Evolutionary conservation across 2,113 vertebrate genomes (phyloP), one percentile per base, ranked within the genome.

Genomic region (Gopherus flavomarginatus): DNA sequence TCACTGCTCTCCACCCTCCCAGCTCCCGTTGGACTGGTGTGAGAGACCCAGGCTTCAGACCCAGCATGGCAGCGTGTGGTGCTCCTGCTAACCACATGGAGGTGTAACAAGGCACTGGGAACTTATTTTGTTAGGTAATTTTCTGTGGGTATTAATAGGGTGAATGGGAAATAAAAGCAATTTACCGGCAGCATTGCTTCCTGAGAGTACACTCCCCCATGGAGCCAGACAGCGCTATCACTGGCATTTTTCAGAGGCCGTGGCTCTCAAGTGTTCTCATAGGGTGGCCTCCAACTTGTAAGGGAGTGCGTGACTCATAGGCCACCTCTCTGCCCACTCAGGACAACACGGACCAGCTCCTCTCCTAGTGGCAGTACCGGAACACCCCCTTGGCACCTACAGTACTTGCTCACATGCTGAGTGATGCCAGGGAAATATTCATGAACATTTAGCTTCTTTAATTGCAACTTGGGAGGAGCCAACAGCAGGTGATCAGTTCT

Each of bases 321-420:
- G 22, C 5, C 27, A 78, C 19, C 24, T 42, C 35, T 1, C 5
- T 69, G 65, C 14, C 16, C 1, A 0, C 35, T 53, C 69, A 0
- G 0, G 4, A 47, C 62, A 11, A 8, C 47, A 38, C 35, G 19
- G 65, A 8, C 35, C 35, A 69, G 65, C 35, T 79, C 53, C 56
- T 86, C 52, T 90, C 78, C 78, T 77, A 52, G 79, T 21, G 16
- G 10, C 65, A 26, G 82, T 42, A 59, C 87, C 53, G 69, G 49
- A 85, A 81, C 83, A 44, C 0, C 77, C 13, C 8, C 31, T 10
- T 86, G 47, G 78, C 65, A 56, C 0, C 2, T 81, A 29, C 47
- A 42, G 38, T 0, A 0, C 69, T 22, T 35, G 26, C 42, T 53
- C 1, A 0, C 35, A 16, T 13, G 1, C 38, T 69, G 62, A 69